Evolutionary conservation across 2,113 vertebrate species (phyloP), one percentile per base, ranked within the genome.

Genomic region (Neodontobutis hainanensis): DNA sequence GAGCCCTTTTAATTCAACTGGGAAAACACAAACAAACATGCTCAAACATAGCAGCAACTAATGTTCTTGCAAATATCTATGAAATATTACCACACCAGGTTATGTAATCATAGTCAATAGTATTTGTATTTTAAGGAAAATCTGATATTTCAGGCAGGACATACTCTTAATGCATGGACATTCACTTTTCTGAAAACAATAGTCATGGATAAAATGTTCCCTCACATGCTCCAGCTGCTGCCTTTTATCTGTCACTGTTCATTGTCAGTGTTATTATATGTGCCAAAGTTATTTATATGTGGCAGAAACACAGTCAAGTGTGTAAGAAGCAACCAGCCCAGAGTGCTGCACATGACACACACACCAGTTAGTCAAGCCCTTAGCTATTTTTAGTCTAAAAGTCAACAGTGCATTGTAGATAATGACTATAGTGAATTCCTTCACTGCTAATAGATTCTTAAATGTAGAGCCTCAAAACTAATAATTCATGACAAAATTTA

Each of bases 331-430:
- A 19, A 67, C 19, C 42, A 43, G 48, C 53, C 8, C 11, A 59
- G 27, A 38, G 43, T 34, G 6, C 19, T 65, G 46, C 72, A 73
- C 57, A 63, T 67, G 43, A 35, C 10, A 12, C 52, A 14, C 61
- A 35, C 49, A 38, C 7, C 56, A 59, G 34, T 5, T 12, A 8
- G 53, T 46, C 65, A 7, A 35, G 15, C 62, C 75, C 46, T 11
- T 16, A 60, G 84, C 57, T 88, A 88, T 85, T 88, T 83, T 87
- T 83, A 85, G 81, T 5, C 75, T 59, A 56, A 83, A 12, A 75
- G 64, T 86, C 75, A 88, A 86, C 82, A 83, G 32, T 6, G 57
- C 5, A 0, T 56, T 69, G 11, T 4, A 10, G 15, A 58, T 68
- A 75, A 79, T 67, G 71, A 65, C 81, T 40, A 36, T 0, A 19